Evolutionary conservation across 1,140 invertebrate species (phyloP).

Genomic region (Laupala kohalensis): DNA sequence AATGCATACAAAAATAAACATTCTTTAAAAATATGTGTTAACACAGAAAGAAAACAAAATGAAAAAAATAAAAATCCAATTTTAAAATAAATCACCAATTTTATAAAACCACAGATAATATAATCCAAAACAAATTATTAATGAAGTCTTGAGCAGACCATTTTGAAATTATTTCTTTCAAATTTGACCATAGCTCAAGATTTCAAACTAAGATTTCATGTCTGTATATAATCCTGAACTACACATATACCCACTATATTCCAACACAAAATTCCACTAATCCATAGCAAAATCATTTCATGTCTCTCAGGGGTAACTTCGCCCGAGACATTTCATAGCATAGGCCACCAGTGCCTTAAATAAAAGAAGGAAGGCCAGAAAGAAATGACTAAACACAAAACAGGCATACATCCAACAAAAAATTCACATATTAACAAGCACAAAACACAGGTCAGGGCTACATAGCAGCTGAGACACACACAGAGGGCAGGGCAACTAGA

Average conservation of each 20-base stretch:
- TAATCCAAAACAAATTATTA: not conserved
- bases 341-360: not conserved
- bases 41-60: not conserved
- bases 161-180: too few species aligned
- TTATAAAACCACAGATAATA: too few species aligned
- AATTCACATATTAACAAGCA: constrained; percentile 10
- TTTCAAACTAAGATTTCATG: too few species aligned
- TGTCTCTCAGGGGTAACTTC: not conserved
- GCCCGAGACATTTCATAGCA: not conserved
- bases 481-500: not conserved
- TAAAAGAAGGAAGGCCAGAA: constrained; percentile 7
- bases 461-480: not conserved
- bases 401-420: constrained; percentile 10
- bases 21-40: too few species aligned
- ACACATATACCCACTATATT: not conserved
- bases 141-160: not conserved
- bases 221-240: not conserved
- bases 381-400: constrained; percentile 6
- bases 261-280: not conserved
- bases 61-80: not conserved
- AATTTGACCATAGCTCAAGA: too few species aligned
- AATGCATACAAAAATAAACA: not conserved
- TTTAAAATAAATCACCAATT: too few species aligned
- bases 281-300: not conserved
- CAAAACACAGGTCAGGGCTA: not conserved